Evolutionary conservation across 2,888 invertebrate genomes (phyloP).

Genomic region (Hylaea fasciaria): DNA sequence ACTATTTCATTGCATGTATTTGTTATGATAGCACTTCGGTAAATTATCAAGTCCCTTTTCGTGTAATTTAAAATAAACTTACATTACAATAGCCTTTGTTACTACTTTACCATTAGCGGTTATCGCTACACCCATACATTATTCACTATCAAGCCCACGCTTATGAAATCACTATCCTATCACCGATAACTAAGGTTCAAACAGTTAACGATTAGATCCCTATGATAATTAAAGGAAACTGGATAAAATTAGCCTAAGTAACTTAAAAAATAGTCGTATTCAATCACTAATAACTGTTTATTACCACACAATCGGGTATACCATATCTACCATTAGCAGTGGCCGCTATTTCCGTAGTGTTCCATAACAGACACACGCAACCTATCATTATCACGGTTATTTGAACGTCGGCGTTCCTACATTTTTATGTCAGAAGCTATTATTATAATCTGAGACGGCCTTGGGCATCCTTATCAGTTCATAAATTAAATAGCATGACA

Average conservation of each 20-base stretch:
- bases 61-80: no score
- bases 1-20: no score
- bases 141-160: constrained; percentile 9
- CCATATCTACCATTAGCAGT: no score
- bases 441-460: constrained; percentile 29
- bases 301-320: no score
- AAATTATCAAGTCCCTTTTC: no score
- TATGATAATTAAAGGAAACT: not conserved
- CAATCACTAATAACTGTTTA: not conserved
- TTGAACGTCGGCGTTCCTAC: constrained; percentile 10
- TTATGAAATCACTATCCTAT: constrained; percentile 20
- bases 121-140: constrained; percentile 14
- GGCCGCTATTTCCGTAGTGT: constrained; percentile 16
- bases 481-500: constrained; percentile 33
- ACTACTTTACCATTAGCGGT: not conserved
- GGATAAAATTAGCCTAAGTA: constrained; percentile 15
- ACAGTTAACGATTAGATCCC: not conserved
- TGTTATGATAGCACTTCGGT: no score
- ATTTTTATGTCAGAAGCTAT: constrained; percentile 25
- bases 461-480: constrained; percentile 29
- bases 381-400: constrained; percentile 22
- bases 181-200: not conserved
- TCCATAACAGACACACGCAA: constrained; percentile 16
- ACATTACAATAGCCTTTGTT: no score
- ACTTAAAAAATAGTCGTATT: not conserved